A percentile compares a stretch with the other conserved stretches of the same genome.
These are phyloP conservation scores for Laupala kohalensis DNA, from an alignment of 1,140 invertebrate species.

Conservation along the genomic window DNA sequence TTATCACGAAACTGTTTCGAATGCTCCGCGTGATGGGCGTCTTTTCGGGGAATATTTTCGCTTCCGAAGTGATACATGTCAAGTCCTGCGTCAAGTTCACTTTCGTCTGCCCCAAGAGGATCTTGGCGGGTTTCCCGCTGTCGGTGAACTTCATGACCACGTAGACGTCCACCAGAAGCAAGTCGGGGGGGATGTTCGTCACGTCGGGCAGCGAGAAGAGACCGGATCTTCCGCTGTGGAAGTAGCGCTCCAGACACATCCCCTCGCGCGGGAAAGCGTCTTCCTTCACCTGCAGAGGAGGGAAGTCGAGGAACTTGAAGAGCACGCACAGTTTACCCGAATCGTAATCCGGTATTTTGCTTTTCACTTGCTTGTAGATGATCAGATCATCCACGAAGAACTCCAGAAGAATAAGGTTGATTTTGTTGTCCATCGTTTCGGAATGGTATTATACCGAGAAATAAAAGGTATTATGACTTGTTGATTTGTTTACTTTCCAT, in stretches of 20 bases:
- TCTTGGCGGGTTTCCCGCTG: not conserved
- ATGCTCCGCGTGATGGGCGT: not conserved
- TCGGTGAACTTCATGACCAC: not conserved
- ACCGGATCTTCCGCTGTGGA: not conserved
- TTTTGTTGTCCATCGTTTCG: not conserved
- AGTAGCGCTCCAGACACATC: not conserved
- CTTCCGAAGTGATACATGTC: not conserved
- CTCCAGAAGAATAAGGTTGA: not conserved
- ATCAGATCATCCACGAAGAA: not conserved
- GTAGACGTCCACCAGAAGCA: not conserved
- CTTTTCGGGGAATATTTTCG: not conserved
- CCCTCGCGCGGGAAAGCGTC: not conserved
- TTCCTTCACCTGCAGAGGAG: not conserved
- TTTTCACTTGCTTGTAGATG: not conserved
- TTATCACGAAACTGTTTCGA: not conserved
- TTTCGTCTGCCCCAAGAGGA: not conserved
- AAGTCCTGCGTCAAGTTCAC: not conserved
- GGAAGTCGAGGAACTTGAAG: not conserved
- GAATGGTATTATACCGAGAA: too few species aligned
- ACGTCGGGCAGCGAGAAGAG: not conserved
- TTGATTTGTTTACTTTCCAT: too few species aligned
- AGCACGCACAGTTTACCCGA: not conserved
- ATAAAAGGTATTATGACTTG: too few species aligned
- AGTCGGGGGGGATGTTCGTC: not conserved
- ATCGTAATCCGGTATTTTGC: not conserved